phyloP scores from a whole-genome alignment of 2,797 vertebrate genomes.

The Gouania willdenowi region DNA sequence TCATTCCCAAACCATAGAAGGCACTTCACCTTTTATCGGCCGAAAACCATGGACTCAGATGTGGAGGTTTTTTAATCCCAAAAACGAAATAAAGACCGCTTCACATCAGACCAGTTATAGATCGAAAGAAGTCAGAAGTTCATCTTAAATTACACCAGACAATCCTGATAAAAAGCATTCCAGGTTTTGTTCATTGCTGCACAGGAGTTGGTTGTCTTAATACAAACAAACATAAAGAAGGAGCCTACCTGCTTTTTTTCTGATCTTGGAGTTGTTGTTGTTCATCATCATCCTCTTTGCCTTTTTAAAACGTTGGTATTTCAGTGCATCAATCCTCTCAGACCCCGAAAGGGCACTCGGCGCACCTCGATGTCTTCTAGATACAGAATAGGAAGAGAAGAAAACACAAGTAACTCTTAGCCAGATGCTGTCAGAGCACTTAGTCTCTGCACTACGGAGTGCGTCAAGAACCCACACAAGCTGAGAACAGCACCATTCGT shows the following conservation, averaged over 20 bases:
- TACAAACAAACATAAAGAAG: background rate
- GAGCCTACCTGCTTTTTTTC: slow-evolving; percentile 91
- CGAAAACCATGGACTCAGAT: too few relatives aligned
- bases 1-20: too few relatives aligned
- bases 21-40: too few relatives aligned
- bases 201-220: too few relatives aligned
- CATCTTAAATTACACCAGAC: too few relatives aligned
- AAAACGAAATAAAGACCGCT: too few relatives aligned
- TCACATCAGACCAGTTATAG: too few relatives aligned
- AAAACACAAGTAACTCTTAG: slow-evolving; percentile 62
- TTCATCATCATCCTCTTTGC: slow-evolving; percentile 92
- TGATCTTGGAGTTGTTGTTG: slow-evolving; percentile 95
- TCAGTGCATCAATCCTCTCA: slow-evolving; percentile 99
- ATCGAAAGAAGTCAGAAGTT: too few relatives aligned
- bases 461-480: slow-evolving; percentile 41
- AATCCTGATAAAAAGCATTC: too few relatives aligned
- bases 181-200: too few relatives aligned
- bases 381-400: slow-evolving; percentile 57
- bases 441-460: slow-evolving; percentile 55
- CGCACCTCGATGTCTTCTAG: slow-evolving; percentile 79
- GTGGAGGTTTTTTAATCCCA: too few relatives aligned
- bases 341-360: slow-evolving; percentile 88
- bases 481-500: slow-evolving; percentile 53
- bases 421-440: slow-evolving; percentile 30
- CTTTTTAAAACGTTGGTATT: slow-evolving; percentile 98